Percentiles rank a stretch among this genome's conserved stretches.
phyloP scores from a whole-genome alignment of 1,140 invertebrate genomes.

The Hycleus cichorii region DNA sequence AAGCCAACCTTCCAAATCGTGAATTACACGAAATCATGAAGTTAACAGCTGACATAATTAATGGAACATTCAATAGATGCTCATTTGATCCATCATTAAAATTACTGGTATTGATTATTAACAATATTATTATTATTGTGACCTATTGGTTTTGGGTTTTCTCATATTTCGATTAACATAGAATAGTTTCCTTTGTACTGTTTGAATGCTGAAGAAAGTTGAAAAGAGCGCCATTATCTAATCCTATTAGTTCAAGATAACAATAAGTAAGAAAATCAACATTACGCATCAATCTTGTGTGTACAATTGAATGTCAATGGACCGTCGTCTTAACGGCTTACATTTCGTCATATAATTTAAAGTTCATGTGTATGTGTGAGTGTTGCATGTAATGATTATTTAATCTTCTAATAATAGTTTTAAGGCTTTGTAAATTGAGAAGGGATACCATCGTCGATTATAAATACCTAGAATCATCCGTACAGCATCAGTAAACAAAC shows the following conservation, averaged over 20 bases:
- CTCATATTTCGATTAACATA: too few relatives aligned
- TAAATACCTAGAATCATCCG: constrained; percentile 8
- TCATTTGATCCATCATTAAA: too few relatives aligned
- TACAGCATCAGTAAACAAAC: constrained; percentile 13
- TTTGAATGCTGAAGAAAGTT: neutral
- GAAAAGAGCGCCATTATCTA: constrained; percentile 9
- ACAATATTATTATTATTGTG: too few relatives aligned
- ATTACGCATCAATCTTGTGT: constrained; percentile 12
- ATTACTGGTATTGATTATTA: too few relatives aligned
- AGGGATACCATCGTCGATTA: constrained; percentile 12
- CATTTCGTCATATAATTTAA: constrained; percentile 18
- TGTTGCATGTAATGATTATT: constrained; percentile 17
- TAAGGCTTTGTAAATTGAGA: constrained; percentile 6
- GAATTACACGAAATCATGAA: too few relatives aligned
- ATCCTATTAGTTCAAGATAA: constrained; percentile 1
- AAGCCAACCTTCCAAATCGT: too few relatives aligned
- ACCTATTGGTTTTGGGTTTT: too few relatives aligned
- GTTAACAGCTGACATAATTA: too few relatives aligned
- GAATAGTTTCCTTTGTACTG: too few relatives aligned
- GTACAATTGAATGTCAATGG: constrained; percentile 14
- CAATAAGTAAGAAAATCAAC: constrained; percentile 12
- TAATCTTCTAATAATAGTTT: constrained; percentile 20
- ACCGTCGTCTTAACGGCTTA: constrained; percentile 5
- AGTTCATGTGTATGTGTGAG: constrained; percentile 14
- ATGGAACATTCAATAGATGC: too few relatives aligned